phyloP scores from a whole-genome alignment of 2,797 vertebrate genomes.

The Triplophysa bombifrons region DNA sequence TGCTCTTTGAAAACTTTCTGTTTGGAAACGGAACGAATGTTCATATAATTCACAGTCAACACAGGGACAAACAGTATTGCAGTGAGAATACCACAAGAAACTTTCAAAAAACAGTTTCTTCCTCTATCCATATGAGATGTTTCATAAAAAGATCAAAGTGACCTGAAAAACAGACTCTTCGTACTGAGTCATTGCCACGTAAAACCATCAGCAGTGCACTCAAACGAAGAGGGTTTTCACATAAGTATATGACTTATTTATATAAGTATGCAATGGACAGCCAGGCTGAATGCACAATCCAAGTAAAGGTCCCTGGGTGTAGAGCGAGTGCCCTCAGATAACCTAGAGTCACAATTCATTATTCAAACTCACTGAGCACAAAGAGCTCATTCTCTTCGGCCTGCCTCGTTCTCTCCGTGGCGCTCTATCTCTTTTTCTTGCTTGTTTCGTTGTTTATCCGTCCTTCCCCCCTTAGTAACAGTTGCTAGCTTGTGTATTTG shows the following conservation, averaged over 20 bases:
- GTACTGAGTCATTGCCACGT: slow-evolving; percentile 59
- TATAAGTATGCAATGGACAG: slow-evolving; percentile 72
- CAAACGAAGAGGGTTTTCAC: slow-evolving; percentile 68
- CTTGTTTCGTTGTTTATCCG: background rate
- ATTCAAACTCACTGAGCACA: slow-evolving; percentile 79
- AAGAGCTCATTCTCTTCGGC: slow-evolving; percentile 67
- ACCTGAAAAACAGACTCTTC: slow-evolving; percentile 51
- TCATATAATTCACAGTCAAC: background rate
- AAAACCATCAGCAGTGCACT: slow-evolving; percentile 65
- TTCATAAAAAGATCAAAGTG: slow-evolving; percentile 48
- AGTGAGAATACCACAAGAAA: background rate
- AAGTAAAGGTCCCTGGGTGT: slow-evolving; percentile 78
- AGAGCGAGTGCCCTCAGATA: slow-evolving; percentile 84
- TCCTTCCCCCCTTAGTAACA: slow-evolving; percentile 36
- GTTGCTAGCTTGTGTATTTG: slow-evolving; percentile 40
- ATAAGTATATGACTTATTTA: slow-evolving; percentile 79
- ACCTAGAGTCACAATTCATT: slow-evolving; percentile 88
- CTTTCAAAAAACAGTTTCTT: slow-evolving; percentile 1
- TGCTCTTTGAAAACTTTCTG: slow-evolving; percentile 7
- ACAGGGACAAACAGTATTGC: background rate
- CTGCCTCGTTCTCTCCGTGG: slow-evolving; percentile 31
- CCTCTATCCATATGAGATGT: slow-evolving; percentile 43
- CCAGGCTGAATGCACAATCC: slow-evolving; percentile 77
- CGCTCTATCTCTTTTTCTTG: background rate
- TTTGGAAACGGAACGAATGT: background rate